These are phyloP conservation scores for Drosophila histrio DNA, from an alignment of 2,888 invertebrate genomes.

Conservation along the genomic window DNA sequence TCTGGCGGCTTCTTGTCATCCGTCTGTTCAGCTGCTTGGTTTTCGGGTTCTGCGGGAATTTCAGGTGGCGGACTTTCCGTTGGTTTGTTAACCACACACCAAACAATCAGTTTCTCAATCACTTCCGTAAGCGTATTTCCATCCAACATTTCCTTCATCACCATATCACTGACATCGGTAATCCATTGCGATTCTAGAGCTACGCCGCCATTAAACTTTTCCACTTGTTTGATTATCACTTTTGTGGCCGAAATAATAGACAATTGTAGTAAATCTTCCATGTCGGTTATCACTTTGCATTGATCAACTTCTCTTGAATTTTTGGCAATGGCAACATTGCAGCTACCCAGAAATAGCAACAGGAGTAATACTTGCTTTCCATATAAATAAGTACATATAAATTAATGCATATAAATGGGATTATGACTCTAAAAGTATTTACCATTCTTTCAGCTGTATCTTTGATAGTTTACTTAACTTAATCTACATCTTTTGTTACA, in stretches of 20 bases:
- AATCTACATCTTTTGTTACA: no score
- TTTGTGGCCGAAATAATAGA: background rate
- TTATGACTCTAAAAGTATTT: background rate
- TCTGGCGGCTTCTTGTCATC: background rate
- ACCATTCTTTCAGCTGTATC: background rate
- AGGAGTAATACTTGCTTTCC: background rate
- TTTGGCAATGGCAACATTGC: background rate
- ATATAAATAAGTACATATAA: background rate
- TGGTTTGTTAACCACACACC: background rate
- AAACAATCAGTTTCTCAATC: constrained; percentile 2
- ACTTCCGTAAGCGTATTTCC: constrained; percentile 4
- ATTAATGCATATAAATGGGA: background rate
- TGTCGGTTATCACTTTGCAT: background rate
- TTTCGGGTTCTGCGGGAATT: background rate
- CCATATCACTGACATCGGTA: background rate
- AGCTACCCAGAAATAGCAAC: background rate
- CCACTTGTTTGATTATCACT: background rate
- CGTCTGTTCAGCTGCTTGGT: background rate
- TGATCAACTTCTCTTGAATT: background rate
- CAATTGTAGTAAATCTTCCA: background rate
- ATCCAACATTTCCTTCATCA: background rate
- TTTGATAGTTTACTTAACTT: background rate
- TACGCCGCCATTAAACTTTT: background rate
- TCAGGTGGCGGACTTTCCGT: background rate
- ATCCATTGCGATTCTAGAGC: background rate